phyloP scores from a whole-genome alignment of 1,140 invertebrate genomes.

The Eriocheir sinensis region DNA sequence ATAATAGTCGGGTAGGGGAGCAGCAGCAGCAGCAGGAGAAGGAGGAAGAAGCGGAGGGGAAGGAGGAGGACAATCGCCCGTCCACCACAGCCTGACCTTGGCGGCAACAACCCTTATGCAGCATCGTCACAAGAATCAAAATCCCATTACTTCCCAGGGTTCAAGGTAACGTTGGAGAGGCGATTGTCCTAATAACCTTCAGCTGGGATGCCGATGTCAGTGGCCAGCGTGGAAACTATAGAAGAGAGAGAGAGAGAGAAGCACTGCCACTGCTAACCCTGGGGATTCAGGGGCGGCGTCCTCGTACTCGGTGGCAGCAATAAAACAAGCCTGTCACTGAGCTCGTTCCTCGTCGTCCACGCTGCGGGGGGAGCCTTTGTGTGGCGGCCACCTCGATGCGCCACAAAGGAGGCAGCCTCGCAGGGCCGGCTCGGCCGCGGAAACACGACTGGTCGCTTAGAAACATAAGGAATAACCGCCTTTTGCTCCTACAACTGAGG shows the following conservation, averaged over 20 bases:
- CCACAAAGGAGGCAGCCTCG: not conserved
- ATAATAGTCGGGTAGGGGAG: constrained; percentile 35
- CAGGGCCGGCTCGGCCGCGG: not conserved
- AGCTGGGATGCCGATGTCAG: constrained; percentile 54
- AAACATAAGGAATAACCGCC: not conserved
- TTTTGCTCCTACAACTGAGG: not conserved
- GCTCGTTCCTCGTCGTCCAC: not conserved
- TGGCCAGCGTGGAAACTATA: constrained; percentile 40
- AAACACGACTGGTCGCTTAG: not conserved
- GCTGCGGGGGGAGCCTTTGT: not conserved
- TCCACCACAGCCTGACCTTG: constrained; percentile 61
- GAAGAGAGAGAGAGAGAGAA: not conserved
- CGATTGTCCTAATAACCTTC: constrained; percentile 69
- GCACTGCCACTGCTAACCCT: not conserved
- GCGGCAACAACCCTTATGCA: constrained; percentile 26
- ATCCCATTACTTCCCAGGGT: constrained; percentile 60
- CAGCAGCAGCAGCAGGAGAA: too few relatives aligned
- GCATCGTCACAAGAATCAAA: constrained; percentile 52
- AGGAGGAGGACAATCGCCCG: not conserved
- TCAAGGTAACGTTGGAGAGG: constrained; percentile 62
- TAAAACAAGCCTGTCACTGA: not conserved
- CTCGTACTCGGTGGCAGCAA: not conserved
- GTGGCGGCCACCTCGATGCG: not conserved
- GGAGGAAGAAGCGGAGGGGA: not conserved
- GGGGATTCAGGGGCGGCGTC: not conserved